Conservation (phyloP, 2,888 invertebrate species). For the Actias luna region DNA sequence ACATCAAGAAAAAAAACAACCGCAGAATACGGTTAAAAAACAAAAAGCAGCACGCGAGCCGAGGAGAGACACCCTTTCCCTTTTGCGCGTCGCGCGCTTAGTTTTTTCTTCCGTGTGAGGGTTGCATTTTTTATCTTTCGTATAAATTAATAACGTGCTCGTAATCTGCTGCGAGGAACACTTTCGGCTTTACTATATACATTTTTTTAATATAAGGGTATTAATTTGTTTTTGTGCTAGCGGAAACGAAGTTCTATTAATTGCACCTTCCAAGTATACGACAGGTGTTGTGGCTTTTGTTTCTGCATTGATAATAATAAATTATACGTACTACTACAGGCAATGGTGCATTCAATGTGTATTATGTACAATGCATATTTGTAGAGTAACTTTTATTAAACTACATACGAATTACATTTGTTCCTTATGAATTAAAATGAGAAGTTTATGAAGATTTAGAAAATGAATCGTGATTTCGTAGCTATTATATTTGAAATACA, state of each 20-base stretch:
- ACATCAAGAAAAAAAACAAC: constrained; percentile 76
- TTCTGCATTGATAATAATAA: constrained; percentile 26
- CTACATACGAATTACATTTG: background rate
- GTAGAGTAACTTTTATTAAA: background rate
- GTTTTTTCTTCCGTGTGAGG: constrained; percentile 72
- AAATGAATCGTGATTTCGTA: too few relatives aligned
- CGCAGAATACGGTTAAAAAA: constrained; percentile 77
- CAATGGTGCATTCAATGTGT: background rate
- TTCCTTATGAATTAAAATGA: background rate
- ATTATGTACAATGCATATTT: background rate
- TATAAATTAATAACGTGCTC: constrained; percentile 82
- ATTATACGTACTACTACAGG: constrained; percentile 1
- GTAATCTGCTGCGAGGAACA: constrained; percentile 78
- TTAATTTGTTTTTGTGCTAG: constrained; percentile 77
- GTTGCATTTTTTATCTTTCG: constrained; percentile 76
- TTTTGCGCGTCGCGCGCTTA: constrained; percentile 78
- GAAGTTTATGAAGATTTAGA: background rate
- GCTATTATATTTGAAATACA: too few relatives aligned
- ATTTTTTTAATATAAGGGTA: constrained; percentile 58
- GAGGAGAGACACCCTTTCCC: constrained; percentile 77
- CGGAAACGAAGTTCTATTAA: constrained; percentile 74
- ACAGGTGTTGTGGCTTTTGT: constrained; percentile 64
- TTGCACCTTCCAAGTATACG: constrained; percentile 53
- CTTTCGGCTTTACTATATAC: constrained; percentile 78
- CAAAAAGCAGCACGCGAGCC: constrained; percentile 78